Percentiles rank a stretch among this genome's conserved stretches.
Conservation (phyloP, 2,888 invertebrate genomes). For the Nemotelus pantherinus region DNA sequence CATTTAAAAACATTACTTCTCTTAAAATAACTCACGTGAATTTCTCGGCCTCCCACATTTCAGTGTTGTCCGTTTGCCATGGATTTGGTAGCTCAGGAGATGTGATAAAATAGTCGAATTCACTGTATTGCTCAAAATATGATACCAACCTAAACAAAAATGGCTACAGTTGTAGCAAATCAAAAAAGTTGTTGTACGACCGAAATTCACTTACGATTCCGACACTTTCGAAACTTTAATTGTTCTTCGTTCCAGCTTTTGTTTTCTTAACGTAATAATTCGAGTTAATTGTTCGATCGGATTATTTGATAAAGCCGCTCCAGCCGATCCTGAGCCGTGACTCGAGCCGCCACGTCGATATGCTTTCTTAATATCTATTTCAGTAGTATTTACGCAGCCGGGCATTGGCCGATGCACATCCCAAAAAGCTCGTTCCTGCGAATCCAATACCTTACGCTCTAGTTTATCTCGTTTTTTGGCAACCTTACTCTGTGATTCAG, state of each 20-base stretch:
- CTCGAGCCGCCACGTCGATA: constrained; percentile 70
- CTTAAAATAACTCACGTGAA: constrained; percentile 71
- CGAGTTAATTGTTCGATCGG: constrained; percentile 66
- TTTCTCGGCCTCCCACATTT: constrained; percentile 97
- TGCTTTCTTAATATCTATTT: constrained; percentile 97
- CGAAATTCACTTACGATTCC: constrained; percentile 80
- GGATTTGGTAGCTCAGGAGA: constrained; percentile 95
- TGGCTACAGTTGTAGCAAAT: too few relatives aligned
- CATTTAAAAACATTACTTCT: background rate
- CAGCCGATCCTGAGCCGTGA: constrained; percentile 64
- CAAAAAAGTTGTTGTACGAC: background rate
- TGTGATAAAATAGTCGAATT: constrained; percentile 95
- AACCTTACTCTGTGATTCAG: constrained; percentile 79
- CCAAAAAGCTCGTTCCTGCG: constrained; percentile 99
- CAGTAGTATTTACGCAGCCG: constrained; percentile 98
- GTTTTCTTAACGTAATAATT: constrained; percentile 79
- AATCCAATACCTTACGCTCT: constrained; percentile 97
- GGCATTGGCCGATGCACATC: constrained; percentile 99
- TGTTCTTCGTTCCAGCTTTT: constrained; percentile 85
- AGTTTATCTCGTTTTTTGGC: constrained; percentile 98
- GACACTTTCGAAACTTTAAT: constrained; percentile 93
- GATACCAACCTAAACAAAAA: constrained; percentile 75
- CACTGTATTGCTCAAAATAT: constrained; percentile 94
- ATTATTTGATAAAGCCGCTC: constrained; percentile 64
- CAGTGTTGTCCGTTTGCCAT: constrained; percentile 94